phyloP scores from a whole-genome alignment of 2,888 invertebrate genomes.

The Diplolepis rosae region DNA sequence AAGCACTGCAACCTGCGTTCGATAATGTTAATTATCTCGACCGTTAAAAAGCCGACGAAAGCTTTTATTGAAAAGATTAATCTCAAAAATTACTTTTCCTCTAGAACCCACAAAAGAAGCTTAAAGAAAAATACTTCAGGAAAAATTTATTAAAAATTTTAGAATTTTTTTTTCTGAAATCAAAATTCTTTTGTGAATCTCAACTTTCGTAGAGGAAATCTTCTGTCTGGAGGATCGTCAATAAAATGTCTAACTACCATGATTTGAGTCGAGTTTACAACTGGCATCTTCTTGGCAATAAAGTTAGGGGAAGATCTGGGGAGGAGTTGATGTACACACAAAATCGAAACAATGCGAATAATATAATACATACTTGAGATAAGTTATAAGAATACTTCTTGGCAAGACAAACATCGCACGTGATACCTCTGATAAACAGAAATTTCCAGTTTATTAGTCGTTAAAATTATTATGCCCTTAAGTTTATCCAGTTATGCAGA shows the following conservation, averaged over 20 bases:
- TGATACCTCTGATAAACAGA: conserved; percentile 29
- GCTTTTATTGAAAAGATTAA: not conserved
- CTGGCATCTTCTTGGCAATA: conserved; percentile 38
- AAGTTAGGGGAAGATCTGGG: too few species aligned
- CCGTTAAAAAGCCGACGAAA: not conserved
- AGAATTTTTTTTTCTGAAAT: too few species aligned
- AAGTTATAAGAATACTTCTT: not conserved
- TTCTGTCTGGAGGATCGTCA: conserved; percentile 49
- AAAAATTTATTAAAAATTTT: too few species aligned
- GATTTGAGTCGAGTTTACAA: conserved; percentile 52
- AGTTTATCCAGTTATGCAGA: not conserved
- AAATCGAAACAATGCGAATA: conserved; percentile 46
- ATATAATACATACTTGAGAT: conserved; percentile 37
- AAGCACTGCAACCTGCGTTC: not conserved
- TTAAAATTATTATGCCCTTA: conserved; percentile 31
- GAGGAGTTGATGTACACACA: conserved; percentile 41
- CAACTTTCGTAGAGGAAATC: too few species aligned
- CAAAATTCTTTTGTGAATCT: not conserved
- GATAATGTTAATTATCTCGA: conserved; percentile 12
- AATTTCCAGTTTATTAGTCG: conserved; percentile 42
- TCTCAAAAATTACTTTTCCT: too few species aligned
- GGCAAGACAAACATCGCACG: not conserved
- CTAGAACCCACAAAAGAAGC: too few species aligned
- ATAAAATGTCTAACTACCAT: conserved; percentile 55
- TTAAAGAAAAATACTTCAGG: too few species aligned